phyloP scores from a whole-genome alignment of 1,140 invertebrate species.

The Rhysida immarginata region DNA sequence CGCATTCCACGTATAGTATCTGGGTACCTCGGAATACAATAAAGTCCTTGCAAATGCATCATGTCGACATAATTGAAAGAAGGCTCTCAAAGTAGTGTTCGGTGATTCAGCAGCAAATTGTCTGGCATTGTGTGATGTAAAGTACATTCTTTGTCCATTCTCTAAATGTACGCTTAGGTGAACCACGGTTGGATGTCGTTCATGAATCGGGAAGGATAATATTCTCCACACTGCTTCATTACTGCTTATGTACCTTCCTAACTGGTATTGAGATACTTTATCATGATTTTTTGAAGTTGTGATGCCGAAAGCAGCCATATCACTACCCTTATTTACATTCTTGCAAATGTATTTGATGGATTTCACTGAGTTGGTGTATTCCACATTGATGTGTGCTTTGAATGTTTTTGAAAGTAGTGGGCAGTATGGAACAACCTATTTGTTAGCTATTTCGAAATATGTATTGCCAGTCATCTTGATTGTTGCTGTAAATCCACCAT shows the following conservation, averaged over 20 bases:
- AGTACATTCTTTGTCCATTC: conserved; percentile 30
- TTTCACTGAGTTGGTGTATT: conserved; percentile 20
- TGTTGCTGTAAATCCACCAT: no score
- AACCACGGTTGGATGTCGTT: conserved; percentile 18
- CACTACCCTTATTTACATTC: conserved; percentile 8
- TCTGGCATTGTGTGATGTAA: conserved; percentile 20
- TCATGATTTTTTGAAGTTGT: conserved; percentile 5
- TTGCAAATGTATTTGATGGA: conserved; percentile 12
- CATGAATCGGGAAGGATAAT: conserved; percentile 14
- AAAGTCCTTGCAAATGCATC: conserved; percentile 23
- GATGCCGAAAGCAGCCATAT: conserved; percentile 15
- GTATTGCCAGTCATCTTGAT: no score
- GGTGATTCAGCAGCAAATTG: conserved; percentile 20
- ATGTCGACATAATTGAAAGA: conserved; percentile 26
- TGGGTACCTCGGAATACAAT: no score
- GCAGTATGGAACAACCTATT: conserved; percentile 37
- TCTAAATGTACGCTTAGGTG: conserved; percentile 26
- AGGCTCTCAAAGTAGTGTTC: conserved; percentile 28
- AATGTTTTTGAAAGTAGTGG: conserved; percentile 33
- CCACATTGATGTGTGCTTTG: conserved; percentile 25
- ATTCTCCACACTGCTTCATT: conserved; percentile 12
- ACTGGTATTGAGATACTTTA: conserved; percentile 10
- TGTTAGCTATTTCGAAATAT: conserved; percentile 31
- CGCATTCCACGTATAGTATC: no score
- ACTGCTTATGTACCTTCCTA: conserved; percentile 8